Conservation (phyloP, 2,113 vertebrate genomes). For the Puntigrus tetrazona region DNA sequence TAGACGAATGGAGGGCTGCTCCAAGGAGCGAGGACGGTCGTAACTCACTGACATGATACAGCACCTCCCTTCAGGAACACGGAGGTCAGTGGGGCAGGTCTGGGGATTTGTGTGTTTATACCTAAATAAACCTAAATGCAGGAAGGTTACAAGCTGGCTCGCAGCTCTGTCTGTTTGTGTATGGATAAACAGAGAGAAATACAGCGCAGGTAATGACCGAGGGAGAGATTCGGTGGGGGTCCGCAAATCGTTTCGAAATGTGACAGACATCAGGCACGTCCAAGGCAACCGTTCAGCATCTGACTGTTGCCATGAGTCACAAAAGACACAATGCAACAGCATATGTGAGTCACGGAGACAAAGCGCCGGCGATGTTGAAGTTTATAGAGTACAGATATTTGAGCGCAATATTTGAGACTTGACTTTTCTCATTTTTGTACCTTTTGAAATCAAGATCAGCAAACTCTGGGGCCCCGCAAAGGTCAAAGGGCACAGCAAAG, state of each 20-base stretch:
- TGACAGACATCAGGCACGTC: not conserved
- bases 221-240: not conserved
- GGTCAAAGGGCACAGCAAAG: conserved; percentile 3
- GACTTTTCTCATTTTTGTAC: not conserved
- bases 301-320: not conserved
- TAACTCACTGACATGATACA: conserved; percentile 32
- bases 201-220: not conserved
- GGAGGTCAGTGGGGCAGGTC: conserved; percentile 21
- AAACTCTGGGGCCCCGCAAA: not conserved
- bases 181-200: not conserved
- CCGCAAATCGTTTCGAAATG: not conserved
- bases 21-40: conserved; percentile 29
- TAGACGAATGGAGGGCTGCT: conserved; percentile 39
- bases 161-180: conserved; percentile 29
- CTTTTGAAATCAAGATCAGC: not conserved
- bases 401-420: not conserved
- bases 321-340: not conserved
- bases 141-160: conserved; percentile 18
- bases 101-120: conserved; percentile 6
- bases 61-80: conserved; percentile 41
- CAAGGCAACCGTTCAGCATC: not conserved
- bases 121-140: conserved; percentile 11
- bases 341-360: not conserved
- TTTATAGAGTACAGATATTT: not conserved
- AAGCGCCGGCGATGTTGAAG: not conserved